Conservation (phyloP, 1,140 invertebrate species). For the Eufriesea mexicana region DNA sequence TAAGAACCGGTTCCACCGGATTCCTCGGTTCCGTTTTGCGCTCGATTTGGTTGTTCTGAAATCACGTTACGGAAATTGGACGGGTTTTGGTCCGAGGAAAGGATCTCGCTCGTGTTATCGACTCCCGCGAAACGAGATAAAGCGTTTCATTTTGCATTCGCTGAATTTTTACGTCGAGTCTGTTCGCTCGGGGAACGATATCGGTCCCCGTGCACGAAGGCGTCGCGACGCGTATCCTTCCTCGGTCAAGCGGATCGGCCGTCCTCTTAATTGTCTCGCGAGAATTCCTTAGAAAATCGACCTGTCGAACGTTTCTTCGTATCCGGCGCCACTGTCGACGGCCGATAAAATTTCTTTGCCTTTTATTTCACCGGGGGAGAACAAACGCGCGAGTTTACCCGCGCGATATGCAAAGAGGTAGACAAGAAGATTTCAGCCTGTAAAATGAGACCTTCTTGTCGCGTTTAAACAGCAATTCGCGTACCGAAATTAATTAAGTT, state of each 20-base stretch:
- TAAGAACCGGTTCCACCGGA: constrained; percentile 1
- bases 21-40: background rate
- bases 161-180: background rate
- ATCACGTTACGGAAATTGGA: constrained; percentile 12
- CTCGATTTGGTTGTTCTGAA: constrained; percentile 1
- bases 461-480: background rate
- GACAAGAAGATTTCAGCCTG: constrained; percentile 1
- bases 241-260: background rate
- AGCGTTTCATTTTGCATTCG: too few relatives aligned
- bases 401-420: constrained; percentile 29
- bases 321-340: background rate
- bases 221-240: too few relatives aligned
- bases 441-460: constrained; percentile 16
- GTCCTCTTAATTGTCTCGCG: background rate
- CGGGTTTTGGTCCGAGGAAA: background rate
- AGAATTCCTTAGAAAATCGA: constrained; percentile 39
- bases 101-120: background rate
- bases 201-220: background rate
- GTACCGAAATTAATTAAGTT: too few relatives aligned
- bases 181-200: background rate
- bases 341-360: constrained; percentile 39
- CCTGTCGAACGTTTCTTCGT: background rate
- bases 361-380: constrained; percentile 30
- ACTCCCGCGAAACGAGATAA: background rate
- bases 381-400: constrained; percentile 40